phyloP scores from a whole-genome alignment of 2,888 invertebrate species.

The Ectemnius lituratus region DNA sequence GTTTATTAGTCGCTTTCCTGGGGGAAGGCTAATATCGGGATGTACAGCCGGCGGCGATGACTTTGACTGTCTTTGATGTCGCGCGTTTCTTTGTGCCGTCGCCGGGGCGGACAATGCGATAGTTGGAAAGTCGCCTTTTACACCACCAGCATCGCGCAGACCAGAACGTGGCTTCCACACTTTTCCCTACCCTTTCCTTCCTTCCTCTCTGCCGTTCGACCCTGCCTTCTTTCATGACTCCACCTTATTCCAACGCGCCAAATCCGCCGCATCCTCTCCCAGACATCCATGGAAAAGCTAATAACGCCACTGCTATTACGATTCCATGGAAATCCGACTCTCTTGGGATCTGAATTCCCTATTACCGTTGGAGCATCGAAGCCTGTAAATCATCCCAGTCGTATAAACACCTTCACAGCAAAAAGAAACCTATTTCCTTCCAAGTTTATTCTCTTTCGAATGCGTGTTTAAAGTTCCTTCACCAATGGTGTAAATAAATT shows the following conservation, averaged over 20 bases:
- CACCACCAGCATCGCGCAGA: slow-evolving; percentile 49
- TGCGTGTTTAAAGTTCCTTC: too few species aligned
- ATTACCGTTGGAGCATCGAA: too few species aligned
- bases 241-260: not conserved
- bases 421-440: too few species aligned
- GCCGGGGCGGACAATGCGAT: slow-evolving; percentile 63
- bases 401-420: too few species aligned
- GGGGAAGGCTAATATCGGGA: slow-evolving; percentile 60
- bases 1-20: slow-evolving; percentile 47
- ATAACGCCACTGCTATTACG: not conserved
- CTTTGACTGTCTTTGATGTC: slow-evolving; percentile 68
- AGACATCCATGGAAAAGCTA: not conserved
- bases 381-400: too few species aligned
- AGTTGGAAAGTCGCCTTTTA: slow-evolving; percentile 63
- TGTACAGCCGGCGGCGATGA: slow-evolving; percentile 62
- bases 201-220: not conserved
- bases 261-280: not conserved
- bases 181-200: slow-evolving; percentile 17
- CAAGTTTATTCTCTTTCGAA: too few species aligned
- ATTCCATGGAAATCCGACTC: slow-evolving; percentile 16
- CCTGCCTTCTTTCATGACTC: slow-evolving; percentile 4
- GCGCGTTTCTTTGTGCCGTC: slow-evolving; percentile 57
- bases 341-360: slow-evolving; percentile 38
- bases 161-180: slow-evolving; percentile 26
- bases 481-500: too few species aligned